Evolutionary conservation across 2,797 vertebrate species (phyloP).

Genomic region (Alcedo atthis): DNA sequence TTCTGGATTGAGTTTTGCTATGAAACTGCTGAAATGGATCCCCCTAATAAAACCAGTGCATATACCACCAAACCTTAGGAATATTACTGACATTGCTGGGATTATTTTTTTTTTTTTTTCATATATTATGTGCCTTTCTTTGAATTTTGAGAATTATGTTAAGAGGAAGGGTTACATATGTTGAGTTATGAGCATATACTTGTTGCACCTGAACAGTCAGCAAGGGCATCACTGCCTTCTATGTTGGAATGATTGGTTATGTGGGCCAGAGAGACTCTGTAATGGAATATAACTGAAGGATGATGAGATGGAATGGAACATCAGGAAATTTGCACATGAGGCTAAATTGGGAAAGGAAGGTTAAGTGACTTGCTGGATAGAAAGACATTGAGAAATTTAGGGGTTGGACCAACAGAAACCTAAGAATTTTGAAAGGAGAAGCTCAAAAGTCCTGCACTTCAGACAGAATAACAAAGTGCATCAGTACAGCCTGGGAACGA

Average conservation of each 20-base stretch:
- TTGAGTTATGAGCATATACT: not conserved
- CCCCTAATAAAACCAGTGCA: not conserved
- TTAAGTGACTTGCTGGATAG: not conserved
- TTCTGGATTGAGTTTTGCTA: not conserved
- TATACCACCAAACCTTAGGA: not conserved
- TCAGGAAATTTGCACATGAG: not conserved
- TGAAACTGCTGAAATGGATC: not conserved
- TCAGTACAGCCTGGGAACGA: not conserved
- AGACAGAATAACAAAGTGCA: not conserved
- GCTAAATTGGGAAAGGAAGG: not conserved
- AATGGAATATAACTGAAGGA: not conserved
- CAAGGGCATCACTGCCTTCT: not conserved
- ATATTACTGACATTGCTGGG: not conserved
- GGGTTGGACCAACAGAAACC: not conserved
- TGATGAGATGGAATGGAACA: not conserved
- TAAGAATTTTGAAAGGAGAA: not conserved
- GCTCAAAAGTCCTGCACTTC: not conserved
- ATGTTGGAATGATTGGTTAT: not conserved
- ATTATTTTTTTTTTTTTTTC: not conserved
- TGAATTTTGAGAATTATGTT: not conserved
- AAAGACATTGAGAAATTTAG: not conserved
- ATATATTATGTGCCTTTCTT: not conserved
- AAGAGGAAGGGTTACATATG: not conserved
- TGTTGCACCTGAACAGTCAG: not conserved
- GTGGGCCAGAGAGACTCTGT: not conserved